A percentile compares a stretch with the other conserved stretches of the same genome.
phyloP scores from a whole-genome alignment of 2,888 invertebrate species.

The Eilema sororculum region DNA sequence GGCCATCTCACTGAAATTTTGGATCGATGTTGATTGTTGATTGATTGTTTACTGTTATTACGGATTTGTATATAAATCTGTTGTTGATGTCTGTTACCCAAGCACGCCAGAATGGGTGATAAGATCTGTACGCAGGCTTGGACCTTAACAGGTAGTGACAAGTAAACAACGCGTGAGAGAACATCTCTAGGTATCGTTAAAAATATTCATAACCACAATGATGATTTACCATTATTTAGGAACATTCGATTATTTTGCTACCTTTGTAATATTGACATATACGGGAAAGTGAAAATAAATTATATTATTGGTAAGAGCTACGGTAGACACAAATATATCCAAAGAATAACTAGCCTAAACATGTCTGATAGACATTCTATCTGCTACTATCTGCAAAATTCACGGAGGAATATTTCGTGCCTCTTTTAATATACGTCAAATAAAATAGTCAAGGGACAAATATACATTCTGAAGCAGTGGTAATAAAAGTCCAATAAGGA shows the following conservation, averaged over 20 bases:
- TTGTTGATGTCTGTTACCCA: not conserved
- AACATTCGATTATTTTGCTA: not conserved
- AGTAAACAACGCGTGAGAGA: too few relatives aligned
- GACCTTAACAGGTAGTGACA: too few relatives aligned
- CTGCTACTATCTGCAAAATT: not conserved
- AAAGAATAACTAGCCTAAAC: not conserved
- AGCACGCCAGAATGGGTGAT: not conserved
- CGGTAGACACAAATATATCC: not conserved
- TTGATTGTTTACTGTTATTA: too few relatives aligned
- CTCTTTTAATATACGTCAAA: slow-evolving; percentile 3
- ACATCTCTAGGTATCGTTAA: too few relatives aligned
- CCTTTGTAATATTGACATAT: too few relatives aligned
- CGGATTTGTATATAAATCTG: too few relatives aligned
- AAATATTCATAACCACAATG: too few relatives aligned
- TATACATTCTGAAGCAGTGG: not conserved
- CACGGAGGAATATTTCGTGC: not conserved
- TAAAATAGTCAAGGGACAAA: slow-evolving; percentile 4
- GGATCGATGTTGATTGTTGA: too few relatives aligned
- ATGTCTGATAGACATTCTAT: not conserved
- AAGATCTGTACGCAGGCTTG: not conserved
- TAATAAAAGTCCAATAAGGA: not conserved
- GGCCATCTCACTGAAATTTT: too few relatives aligned
- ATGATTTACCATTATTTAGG: too few relatives aligned
- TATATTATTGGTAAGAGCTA: not conserved
- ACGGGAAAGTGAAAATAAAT: too few relatives aligned